These are phyloP conservation scores for Drosophila jambulina DNA, from an alignment of 1,140 invertebrate genomes.

Conservation along the genomic window DNA sequence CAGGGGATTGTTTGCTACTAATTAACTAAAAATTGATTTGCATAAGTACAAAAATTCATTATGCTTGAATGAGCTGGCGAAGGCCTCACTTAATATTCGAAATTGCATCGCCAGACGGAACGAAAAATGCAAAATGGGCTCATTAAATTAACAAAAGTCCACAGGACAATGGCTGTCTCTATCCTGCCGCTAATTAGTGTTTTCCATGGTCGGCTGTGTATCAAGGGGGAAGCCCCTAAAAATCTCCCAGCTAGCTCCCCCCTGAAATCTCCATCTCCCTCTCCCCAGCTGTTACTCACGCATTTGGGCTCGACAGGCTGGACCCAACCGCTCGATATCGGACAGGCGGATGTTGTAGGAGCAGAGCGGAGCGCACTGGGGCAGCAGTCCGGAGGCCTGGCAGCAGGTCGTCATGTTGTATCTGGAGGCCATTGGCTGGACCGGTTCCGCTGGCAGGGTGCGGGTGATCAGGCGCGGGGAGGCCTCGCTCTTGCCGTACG, in stretches of 20 bases:
- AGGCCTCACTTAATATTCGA: constrained; percentile 54
- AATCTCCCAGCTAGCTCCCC: too few species aligned
- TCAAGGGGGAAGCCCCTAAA: constrained; percentile 4
- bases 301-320: constrained; percentile 83
- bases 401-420: constrained; percentile 94
- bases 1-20: constrained; percentile 18
- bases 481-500: constrained; percentile 90
- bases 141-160: constrained; percentile 57
- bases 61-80: constrained; percentile 20
- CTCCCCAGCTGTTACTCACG: constrained; percentile 70
- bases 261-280: not conserved
- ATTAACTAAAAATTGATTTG: constrained; percentile 66
- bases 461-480: constrained; percentile 91
- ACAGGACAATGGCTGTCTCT: constrained; percentile 39
- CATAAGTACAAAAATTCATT: constrained; percentile 58
- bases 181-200: constrained; percentile 70
- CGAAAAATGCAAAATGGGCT: constrained; percentile 50
- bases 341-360: constrained; percentile 92
- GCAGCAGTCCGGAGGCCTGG: constrained; percentile 88
- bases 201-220: constrained; percentile 14
- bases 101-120: constrained; percentile 40
- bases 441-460: constrained; percentile 86
- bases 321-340: constrained; percentile 89
- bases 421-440: constrained; percentile 39
- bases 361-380: constrained; percentile 92